phyloP scores from a whole-genome alignment of 1,140 invertebrate genomes.

The Penaeus chinensis region DNA sequence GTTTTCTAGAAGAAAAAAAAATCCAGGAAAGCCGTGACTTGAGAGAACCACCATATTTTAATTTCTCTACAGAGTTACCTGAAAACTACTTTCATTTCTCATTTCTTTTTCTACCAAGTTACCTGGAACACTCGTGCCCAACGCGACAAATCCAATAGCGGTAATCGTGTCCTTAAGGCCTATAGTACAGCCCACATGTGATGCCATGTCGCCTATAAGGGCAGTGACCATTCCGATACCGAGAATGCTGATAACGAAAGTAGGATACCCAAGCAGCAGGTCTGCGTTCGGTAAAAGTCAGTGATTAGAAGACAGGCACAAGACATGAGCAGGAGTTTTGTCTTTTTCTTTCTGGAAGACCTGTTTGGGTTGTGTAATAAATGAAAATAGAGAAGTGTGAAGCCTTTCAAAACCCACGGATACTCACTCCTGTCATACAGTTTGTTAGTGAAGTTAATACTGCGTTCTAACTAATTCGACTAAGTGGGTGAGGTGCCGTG shows the following conservation, averaged over 20 bases:
- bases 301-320: too few relatives aligned
- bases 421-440: too few relatives aligned
- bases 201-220: conserved; percentile 78
- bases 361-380: background rate
- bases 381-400: too few relatives aligned
- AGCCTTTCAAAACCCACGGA: too few relatives aligned
- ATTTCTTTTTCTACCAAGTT: conserved; percentile 44
- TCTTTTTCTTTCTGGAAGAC: too few relatives aligned
- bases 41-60: background rate
- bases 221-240: conserved; percentile 77
- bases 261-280: conserved; percentile 74
- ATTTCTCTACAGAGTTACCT: background rate
- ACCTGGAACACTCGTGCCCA: conserved; percentile 78
- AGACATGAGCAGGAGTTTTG: too few relatives aligned
- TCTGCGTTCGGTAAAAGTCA: conserved; percentile 62
- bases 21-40: too few relatives aligned
- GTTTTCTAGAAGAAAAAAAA: too few relatives aligned
- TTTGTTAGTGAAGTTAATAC: too few relatives aligned
- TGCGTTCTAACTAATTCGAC: too few relatives aligned
- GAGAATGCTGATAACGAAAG: conserved; percentile 74
- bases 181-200: conserved; percentile 77
- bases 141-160: conserved; percentile 77
- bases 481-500: too few relatives aligned
- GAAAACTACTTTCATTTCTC: background rate
- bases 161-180: conserved; percentile 77